Evolutionary conservation across 2,113 vertebrate species (phyloP).

Genomic region (Fulmarus glacialis): DNA sequence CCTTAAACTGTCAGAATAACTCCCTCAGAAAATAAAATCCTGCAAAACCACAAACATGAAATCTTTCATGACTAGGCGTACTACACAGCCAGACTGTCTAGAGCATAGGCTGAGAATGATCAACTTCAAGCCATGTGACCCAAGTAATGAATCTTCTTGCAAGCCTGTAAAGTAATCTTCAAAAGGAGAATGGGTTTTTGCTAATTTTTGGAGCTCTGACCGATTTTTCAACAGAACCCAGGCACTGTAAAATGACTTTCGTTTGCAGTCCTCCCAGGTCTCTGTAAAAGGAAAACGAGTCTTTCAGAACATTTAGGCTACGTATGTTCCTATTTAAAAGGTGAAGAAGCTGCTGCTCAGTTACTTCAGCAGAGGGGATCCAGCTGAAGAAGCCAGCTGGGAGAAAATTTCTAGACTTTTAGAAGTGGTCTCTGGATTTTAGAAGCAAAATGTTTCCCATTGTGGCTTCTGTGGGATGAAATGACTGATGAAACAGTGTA

Average conservation of each 20-base stretch:
- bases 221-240: not conserved
- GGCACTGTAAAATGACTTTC: not conserved
- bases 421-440: conserved; percentile 15
- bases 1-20: not conserved
- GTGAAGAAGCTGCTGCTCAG: not conserved
- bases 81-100: conserved; percentile 37
- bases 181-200: not conserved
- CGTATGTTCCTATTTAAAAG: not conserved
- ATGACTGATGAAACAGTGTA: conserved; percentile 2
- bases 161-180: conserved; percentile 31
- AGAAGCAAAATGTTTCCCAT: conserved; percentile 37
- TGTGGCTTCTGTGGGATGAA: conserved; percentile 51
- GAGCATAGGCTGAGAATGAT: conserved; percentile 33
- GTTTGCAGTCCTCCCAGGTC: not conserved
- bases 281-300: not conserved
- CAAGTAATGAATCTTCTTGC: conserved; percentile 23
- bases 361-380: not conserved
- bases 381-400: not conserved
- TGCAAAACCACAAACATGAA: conserved; percentile 40
- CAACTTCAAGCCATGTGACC: conserved; percentile 40
- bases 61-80: not conserved
- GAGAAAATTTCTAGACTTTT: not conserved
- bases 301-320: not conserved
- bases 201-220: not conserved
- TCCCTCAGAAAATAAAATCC: not conserved